These are phyloP conservation scores for Eilema griseolum DNA, from an alignment of 2,888 invertebrate species.

Conservation along the genomic window DNA sequence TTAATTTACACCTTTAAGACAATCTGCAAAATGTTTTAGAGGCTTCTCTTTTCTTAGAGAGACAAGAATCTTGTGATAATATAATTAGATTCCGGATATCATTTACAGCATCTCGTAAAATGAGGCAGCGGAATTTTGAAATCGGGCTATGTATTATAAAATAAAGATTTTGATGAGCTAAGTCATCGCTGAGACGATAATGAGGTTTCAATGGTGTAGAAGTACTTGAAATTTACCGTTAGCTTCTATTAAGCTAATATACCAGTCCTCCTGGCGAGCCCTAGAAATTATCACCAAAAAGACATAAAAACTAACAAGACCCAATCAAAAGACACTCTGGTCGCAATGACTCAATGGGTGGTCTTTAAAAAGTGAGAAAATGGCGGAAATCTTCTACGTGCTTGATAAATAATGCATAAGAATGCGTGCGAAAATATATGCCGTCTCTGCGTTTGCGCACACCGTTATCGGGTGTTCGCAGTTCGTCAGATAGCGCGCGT, in stretches of 20 bases:
- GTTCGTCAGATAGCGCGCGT: constrained; percentile 56
- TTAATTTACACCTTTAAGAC: background rate
- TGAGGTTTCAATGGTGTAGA: background rate
- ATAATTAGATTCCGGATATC: background rate
- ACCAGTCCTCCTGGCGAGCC: background rate
- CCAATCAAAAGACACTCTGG: constrained; percentile 49
- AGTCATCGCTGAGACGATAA: background rate
- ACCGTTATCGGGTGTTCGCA: constrained; percentile 58
- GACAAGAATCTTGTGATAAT: background rate
- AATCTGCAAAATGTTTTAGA: background rate
- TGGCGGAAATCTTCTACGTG: constrained; percentile 74
- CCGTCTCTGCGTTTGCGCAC: constrained; percentile 51
- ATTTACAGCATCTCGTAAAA: background rate
- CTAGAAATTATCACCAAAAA: background rate
- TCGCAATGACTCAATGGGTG: constrained; percentile 57
- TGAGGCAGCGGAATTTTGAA: background rate
- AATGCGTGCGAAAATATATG: constrained; percentile 73
- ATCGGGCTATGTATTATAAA: too few relatives aligned
- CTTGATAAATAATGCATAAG: constrained; percentile 79
- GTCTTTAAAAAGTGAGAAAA: constrained; percentile 70
- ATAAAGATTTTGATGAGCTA: too few relatives aligned
- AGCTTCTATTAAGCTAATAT: background rate
- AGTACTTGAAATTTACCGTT: background rate
- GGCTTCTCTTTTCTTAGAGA: background rate
- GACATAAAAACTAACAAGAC: constrained; percentile 64